Evolutionary conservation across 2,113 vertebrate genomes (phyloP), one percentile per base, ranked within the genome.

Genomic region (Mystacornis crossleyi): DNA sequence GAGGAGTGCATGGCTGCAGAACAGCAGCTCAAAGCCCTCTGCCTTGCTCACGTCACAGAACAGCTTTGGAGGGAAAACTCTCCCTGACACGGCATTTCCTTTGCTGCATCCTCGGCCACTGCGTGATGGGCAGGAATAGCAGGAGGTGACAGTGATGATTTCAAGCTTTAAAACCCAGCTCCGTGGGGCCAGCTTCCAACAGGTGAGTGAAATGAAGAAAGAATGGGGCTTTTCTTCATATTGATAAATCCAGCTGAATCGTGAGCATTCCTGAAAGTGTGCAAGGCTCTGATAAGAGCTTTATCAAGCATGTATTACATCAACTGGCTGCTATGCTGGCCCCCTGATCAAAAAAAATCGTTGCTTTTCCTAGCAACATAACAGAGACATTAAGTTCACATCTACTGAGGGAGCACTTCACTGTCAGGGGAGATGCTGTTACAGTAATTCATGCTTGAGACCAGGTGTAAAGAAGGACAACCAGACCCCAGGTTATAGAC

Each of bases 281-380:
- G 91, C 1, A 14, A 78, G 40, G 60, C 62, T 94, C 86, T 75
- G 86, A 75, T 91, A 97, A 94, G 95, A 75, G 69, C 69, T 97
- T 78, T 93, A 71, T 91, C 89, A 53, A 84, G 48, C 51, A 17
- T 25, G 62, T 92, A 50, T 90, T 92, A 73, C 89, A 91, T 74
- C 83, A 81, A 3, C 69, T 42, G 73, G 36, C 69, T 74, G 81
- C 81, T 81, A 38, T 0, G 1, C 25, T 0, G 2, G 33, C 21
- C 57, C 40, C 64, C 51, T 67, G 42, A 94, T 89, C 83, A 81
- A n/a, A n/a, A n/a, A n/a, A n/a, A n/a, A n/a, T n/a, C n/a, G 78
- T 69, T 94, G 81, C 33, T 84, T 93, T 91, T 94, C 81, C 81
- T 84, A 75, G 84, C 61, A 65, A 53, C 86, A 47, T 57, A 9